phyloP scores from a whole-genome alignment of 2,888 invertebrate species.

The Lottia gigantea region DNA sequence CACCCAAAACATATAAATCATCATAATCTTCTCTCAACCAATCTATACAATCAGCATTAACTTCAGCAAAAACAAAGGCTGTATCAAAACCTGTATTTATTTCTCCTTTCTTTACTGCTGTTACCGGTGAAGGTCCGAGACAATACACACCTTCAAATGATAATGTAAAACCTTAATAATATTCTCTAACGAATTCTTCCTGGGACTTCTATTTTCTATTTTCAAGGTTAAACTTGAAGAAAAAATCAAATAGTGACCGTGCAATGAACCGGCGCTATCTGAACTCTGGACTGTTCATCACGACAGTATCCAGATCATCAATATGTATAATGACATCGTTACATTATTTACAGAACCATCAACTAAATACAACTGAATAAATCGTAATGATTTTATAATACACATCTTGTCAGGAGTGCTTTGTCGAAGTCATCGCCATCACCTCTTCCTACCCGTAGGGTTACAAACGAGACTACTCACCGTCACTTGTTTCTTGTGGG shows the following conservation, averaged over 20 bases:
- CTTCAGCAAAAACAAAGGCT: conserved; percentile 25
- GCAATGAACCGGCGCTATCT: no score
- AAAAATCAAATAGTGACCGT: no score
- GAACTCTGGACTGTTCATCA: no score
- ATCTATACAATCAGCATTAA: conserved; percentile 28
- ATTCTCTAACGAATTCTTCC: no score
- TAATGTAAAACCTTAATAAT: background rate
- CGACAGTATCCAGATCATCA: no score
- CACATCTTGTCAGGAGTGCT: background rate
- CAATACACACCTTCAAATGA: conserved; percentile 18
- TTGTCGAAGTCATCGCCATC: background rate
- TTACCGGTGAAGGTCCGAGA: conserved; percentile 25
- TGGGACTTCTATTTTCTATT: no score
- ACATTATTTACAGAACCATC: no score
- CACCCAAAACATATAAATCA: background rate
- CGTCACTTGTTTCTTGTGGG: conserved; percentile 84
- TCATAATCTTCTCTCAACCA: conserved; percentile 24
- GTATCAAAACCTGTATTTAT: conserved; percentile 23
- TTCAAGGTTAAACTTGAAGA: no score
- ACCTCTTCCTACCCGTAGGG: no score
- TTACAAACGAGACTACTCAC: conserved; percentile 60
- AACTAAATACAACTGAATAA: no score
- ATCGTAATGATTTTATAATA: no score
- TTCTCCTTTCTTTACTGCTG: conserved; percentile 26
- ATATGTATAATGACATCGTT: no score